Base-by-base conservation (phyloP, 2,888 invertebrate genomes). In the Holacanthella duospinosa region DNA sequence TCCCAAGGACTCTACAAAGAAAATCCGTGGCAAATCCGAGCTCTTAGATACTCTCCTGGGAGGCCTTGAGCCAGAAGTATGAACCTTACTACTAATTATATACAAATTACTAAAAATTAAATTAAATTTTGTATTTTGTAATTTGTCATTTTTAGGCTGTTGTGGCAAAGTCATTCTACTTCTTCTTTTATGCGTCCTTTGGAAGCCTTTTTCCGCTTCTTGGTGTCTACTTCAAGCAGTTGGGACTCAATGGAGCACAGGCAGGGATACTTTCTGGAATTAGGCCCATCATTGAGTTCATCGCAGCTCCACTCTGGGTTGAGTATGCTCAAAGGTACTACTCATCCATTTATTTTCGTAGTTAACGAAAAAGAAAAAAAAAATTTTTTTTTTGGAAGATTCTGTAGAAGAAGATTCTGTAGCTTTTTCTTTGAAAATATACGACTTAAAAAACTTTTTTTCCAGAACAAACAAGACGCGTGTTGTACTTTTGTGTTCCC, bases 151-250 rank as follows among this genome's bases (percentile, higher is more conserved):
- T 61, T 61, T 12, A n/a, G n/a, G n/a, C n/a, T n/a, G 29, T 55
- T 21, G 28, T 43, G 2, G 55, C 55, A n/a, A 48, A 64, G 69
- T 68, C 69, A 26, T 99, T 99, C 80, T 99, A 99, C 78, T 96
- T 99, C 80, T 96, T 96, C 83, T 99, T 97, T 81, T 99, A 96
- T 79, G 93, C 96, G 53, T 96, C 97, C 1, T 99, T 99, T 77
- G 99, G 99, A 4, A 94, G 94, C 1, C 83, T 99, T 21, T 99
- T 97, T 77, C 99, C 99, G 0, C 81, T 99, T 66, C 91, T 99
- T 88, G 97, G 95, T 43, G 93, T 99, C 55, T 99, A 97, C 80
- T 99, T 99, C 82, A 99, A 99, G 80, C 97, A 97, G 81, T 88
- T 97, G 87, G 95, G 95, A 65, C 95, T 99, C 94, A 96, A 95